Conservation (phyloP, 2,888 invertebrate species). For the Drosophila macrospina region DNA sequence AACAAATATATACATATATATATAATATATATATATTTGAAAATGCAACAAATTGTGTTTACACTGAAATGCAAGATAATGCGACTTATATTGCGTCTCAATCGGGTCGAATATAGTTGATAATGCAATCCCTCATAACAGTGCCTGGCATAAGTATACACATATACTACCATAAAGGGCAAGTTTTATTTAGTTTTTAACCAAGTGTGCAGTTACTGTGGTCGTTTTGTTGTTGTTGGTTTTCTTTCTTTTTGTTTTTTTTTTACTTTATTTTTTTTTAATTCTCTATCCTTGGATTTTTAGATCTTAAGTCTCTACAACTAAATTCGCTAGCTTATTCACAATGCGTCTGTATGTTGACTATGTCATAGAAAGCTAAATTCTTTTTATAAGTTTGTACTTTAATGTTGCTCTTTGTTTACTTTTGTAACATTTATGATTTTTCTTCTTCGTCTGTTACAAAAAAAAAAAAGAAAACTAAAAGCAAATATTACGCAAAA, state of each 20-base stretch:
- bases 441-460: slow-evolving; percentile 2
- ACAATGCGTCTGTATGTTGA: slow-evolving; percentile 26
- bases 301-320: slow-evolving; percentile 50
- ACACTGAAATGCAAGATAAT: slow-evolving; percentile 10
- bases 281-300: slow-evolving; percentile 38
- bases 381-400: slow-evolving; percentile 26
- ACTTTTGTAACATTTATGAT: slow-evolving; percentile 7
- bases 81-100: slow-evolving; percentile 3
- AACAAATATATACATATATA: background rate
- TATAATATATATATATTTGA: background rate
- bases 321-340: slow-evolving; percentile 47
- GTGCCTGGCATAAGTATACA: slow-evolving; percentile 12
- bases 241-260: background rate
- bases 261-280: background rate
- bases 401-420: slow-evolving; percentile 30
- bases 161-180: slow-evolving; percentile 12
- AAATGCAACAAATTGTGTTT: slow-evolving; percentile 1
- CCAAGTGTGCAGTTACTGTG: slow-evolving; percentile 31
- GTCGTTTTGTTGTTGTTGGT: slow-evolving; percentile 29
- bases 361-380: slow-evolving; percentile 32
- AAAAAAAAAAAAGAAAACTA: slow-evolving; percentile 8
- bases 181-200: background rate
- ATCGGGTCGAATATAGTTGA: background rate
- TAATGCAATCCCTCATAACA: slow-evolving; percentile 10
- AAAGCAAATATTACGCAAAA: background rate